Base-by-base conservation (phyloP, 2,113 vertebrate genomes). In the Lates calcarifer region DNA sequence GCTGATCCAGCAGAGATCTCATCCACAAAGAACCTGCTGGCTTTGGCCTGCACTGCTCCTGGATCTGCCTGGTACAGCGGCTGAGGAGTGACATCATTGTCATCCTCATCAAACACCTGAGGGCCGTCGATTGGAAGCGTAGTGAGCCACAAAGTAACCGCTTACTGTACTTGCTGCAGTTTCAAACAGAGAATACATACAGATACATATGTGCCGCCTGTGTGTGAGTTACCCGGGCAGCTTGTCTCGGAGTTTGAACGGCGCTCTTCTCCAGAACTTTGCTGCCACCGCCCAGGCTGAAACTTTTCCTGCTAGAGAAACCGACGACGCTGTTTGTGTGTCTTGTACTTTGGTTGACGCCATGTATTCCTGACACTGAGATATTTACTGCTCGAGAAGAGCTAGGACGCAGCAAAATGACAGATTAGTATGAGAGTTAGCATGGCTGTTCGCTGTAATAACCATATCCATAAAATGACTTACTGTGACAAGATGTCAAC, bases 71-170 rank as follows among this genome's bases (percentile, higher is more conserved):
- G 92, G 84, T 93, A 95, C 60, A 99, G 95, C 0, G 96, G 94
- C n/a, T 6, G 93, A 1, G 98, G 98, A 1, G 98, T 97, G 70
- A 98, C 96, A 11, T 98, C 95, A 80, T 93, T 94, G 41, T 95
- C 96, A 6, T 91, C 76, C 0, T 91, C 89, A 91, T 98, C 97
- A 67, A 96, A 91, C 72, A 99, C 96, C 97, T 99, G 35, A 28
- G 67, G n/a, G n/a, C n/a, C n/a, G n/a, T n/a, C n/a, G n/a, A n/a
- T n/a, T n/a, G n/a, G n/a, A n/a, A n/a, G n/a, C n/a, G n/a, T n/a
- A n/a, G n/a, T n/a, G n/a, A n/a, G n/a, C n/a, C n/a, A n/a, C n/a
- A n/a, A n/a, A n/a, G n/a, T n/a, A n/a, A n/a, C n/a, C n/a, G n/a
- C n/a, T n/a, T n/a, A n/a, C n/a, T n/a, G n/a, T n/a, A n/a, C n/a